A percentile compares a stretch with the other conserved stretches of the same genome.
Evolutionary conservation across 2,888 invertebrate species (phyloP).

Genomic region (Bellardia pandia): DNA sequence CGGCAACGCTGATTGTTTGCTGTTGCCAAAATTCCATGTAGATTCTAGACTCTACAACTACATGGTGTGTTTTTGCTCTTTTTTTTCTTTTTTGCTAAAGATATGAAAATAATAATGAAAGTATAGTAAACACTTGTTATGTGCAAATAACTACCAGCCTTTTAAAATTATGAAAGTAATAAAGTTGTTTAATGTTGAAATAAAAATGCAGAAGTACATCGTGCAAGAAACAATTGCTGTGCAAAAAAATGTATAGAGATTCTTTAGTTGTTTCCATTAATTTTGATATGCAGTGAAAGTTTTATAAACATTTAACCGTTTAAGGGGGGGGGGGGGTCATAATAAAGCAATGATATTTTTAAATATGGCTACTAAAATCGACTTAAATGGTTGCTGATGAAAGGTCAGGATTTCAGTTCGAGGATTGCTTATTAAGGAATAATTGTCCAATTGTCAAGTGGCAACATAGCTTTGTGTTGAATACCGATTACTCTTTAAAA

Average conservation of each 20-base stretch:
- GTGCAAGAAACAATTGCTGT: not conserved
- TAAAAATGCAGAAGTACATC: not conserved
- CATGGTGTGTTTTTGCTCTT: not conserved
- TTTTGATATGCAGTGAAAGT: not conserved
- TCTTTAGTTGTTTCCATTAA: not conserved
- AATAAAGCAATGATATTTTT: too few species aligned
- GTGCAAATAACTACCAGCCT: not conserved
- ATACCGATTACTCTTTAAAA: too few species aligned
- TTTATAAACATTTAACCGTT: not conserved
- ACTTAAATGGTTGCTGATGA: too few species aligned
- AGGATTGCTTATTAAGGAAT: too few species aligned
- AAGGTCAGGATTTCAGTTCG: too few species aligned
- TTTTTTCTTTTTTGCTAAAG: not conserved
- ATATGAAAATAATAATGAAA: slow-evolving; percentile 31
- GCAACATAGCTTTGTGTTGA: too few species aligned
- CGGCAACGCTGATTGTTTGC: too few species aligned
- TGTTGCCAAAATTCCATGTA: slow-evolving; percentile 24
- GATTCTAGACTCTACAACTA: not conserved
- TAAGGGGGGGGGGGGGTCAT: not conserved
- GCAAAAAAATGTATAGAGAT: not conserved
- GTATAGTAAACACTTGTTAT: slow-evolving; percentile 1
- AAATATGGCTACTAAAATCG: too few species aligned
- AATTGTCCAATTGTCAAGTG: too few species aligned
- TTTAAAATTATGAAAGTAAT: slow-evolving; percentile 47
- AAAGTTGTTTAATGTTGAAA: not conserved